Evolutionary conservation across 2,113 vertebrate genomes (phyloP).

Genomic region (Cygnus buccinator): DNA sequence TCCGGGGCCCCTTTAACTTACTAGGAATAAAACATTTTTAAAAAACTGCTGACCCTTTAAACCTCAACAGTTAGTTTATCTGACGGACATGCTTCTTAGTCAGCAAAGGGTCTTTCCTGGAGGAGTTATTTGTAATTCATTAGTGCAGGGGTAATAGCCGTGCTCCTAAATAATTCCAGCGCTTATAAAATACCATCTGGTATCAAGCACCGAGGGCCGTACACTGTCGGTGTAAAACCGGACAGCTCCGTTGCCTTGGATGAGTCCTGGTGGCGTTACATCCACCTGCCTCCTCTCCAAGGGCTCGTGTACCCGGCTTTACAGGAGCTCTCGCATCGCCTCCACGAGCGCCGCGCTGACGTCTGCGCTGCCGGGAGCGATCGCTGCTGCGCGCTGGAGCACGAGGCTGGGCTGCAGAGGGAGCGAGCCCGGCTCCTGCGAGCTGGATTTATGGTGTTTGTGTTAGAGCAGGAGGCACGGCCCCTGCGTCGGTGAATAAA

Average conservation of each 20-base stretch:
- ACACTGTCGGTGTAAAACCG: not conserved
- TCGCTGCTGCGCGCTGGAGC: not conserved
- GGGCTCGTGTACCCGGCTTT: not conserved
- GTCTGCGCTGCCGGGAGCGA: not conserved
- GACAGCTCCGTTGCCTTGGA: not conserved
- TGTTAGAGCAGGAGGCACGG: rapidly evolving
- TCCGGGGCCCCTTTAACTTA: conserved; percentile 40
- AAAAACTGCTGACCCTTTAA: conserved; percentile 69
- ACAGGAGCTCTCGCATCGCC: not conserved
- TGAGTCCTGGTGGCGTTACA: not conserved
- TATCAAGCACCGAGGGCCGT: not conserved
- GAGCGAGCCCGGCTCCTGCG: not conserved
- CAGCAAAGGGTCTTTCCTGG: conserved; percentile 52
- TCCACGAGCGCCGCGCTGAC: rapidly evolving
- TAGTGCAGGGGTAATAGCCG: conserved; percentile 35
- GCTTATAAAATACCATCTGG: conserved; percentile 67
- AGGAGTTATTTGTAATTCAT: conserved; percentile 62
- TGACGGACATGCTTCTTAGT: conserved; percentile 27
- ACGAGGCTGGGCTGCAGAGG: not conserved
- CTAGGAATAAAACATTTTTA: conserved; percentile 5
- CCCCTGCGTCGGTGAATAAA: not conserved
- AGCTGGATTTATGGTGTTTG: not conserved
- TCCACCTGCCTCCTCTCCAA: not conserved
- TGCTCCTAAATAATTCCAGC: conserved; percentile 47
- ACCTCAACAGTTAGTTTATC: conserved; percentile 48